Conservation (phyloP, 2,888 invertebrate species). For the Sarcophaga rosellei region DNA sequence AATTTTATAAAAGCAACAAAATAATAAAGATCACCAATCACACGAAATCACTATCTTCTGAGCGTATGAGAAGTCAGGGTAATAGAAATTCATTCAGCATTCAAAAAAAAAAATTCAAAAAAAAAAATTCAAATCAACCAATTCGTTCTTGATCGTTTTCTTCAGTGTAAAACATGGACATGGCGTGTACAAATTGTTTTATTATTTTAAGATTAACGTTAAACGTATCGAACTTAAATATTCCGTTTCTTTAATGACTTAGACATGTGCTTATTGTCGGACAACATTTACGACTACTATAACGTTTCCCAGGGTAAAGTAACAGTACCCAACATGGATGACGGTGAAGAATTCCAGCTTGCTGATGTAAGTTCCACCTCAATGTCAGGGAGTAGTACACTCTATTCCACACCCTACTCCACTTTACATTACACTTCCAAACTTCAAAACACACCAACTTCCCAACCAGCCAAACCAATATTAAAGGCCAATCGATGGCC, state of each 20-base stretch:
- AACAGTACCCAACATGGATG: constrained; percentile 97
- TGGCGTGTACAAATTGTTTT: constrained; percentile 58
- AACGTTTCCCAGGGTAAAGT: constrained; percentile 98
- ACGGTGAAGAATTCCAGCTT: constrained; percentile 93
- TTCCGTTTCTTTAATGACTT: constrained; percentile 80
- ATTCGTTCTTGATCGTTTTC: background rate
- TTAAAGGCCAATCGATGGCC: constrained; percentile 28
- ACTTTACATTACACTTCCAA: constrained; percentile 18
- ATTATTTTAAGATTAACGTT: constrained; percentile 61
- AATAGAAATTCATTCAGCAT: background rate
- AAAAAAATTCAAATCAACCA: background rate
- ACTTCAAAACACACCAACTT: constrained; percentile 21
- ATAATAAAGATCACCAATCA: background rate
- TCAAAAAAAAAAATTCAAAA: background rate
- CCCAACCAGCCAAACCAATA: constrained; percentile 40
- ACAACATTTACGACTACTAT: constrained; percentile 96
- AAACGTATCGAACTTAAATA: constrained; percentile 68
- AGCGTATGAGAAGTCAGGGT: background rate
- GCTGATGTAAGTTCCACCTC: constrained; percentile 90
- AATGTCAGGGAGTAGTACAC: constrained; percentile 44
- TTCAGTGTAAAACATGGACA: constrained; percentile 42
- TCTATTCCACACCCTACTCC: constrained; percentile 18
- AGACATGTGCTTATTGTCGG: constrained; percentile 90
- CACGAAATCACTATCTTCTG: background rate
- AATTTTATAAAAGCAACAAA: background rate